Percentiles rank a stretch among this genome's conserved stretches.
These are phyloP conservation scores for Tineola bisselliella DNA, from an alignment of 2,888 invertebrate species.

Conservation along the genomic window DNA sequence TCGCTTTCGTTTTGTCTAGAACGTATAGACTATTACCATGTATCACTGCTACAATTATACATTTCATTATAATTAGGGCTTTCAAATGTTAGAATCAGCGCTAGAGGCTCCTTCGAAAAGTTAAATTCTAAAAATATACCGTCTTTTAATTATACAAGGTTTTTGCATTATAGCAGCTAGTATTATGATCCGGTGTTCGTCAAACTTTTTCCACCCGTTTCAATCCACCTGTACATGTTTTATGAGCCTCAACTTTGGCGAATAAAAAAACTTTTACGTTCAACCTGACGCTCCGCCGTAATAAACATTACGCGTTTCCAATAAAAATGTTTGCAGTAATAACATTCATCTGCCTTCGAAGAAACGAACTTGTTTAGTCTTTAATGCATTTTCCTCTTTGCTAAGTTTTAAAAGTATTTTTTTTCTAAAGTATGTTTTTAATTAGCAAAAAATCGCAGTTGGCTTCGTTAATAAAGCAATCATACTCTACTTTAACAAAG, in stretches of 20 bases:
- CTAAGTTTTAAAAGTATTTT: neutral
- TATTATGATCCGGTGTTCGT: slow-evolving; percentile 11
- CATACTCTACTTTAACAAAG: too few species aligned
- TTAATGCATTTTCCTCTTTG: neutral
- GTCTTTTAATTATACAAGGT: neutral
- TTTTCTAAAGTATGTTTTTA: too few species aligned
- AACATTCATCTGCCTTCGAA: neutral
- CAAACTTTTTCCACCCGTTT: slow-evolving; percentile 15
- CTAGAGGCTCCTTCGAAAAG: too few species aligned
- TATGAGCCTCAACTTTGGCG: slow-evolving; percentile 15
- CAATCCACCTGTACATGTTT: slow-evolving; percentile 16
- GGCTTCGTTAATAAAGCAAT: too few species aligned
- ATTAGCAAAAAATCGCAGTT: too few species aligned
- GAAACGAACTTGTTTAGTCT: neutral
- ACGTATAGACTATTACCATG: too few species aligned
- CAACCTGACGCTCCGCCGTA: slow-evolving; percentile 13
- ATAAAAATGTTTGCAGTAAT: slow-evolving; percentile 11
- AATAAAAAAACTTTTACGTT: slow-evolving; percentile 14
- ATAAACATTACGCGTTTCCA: slow-evolving; percentile 12
- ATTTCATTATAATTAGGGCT: too few species aligned
- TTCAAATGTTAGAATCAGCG: too few species aligned
- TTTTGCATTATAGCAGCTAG: neutral
- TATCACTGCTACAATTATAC: too few species aligned
- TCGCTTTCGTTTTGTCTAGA: too few species aligned
- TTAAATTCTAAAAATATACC: too few species aligned